phyloP scores from a whole-genome alignment of 2,797 vertebrate species.

The Gorsachius magnificus region DNA sequence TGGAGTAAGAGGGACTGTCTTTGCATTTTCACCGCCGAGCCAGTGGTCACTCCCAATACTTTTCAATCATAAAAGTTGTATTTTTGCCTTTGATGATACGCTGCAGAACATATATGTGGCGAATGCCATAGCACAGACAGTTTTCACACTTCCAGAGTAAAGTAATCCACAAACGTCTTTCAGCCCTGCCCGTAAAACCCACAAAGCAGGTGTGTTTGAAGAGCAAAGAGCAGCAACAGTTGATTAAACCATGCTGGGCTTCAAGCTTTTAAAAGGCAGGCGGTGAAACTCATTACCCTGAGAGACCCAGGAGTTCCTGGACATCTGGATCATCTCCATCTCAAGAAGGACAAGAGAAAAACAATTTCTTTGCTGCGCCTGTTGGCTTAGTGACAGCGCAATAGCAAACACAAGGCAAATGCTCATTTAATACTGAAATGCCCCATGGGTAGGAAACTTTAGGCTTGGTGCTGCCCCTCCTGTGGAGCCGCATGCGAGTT shows the following conservation, averaged over 20 bases:
- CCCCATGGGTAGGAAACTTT: neutral
- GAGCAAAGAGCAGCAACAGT: neutral
- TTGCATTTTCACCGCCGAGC: neutral
- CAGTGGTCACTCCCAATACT: neutral
- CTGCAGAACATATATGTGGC: neutral
- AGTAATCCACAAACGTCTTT: neutral
- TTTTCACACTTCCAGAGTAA: neutral
- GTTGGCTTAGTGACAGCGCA: neutral
- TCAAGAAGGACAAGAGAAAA: neutral
- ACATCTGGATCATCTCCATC: neutral
- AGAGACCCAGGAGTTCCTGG: neutral
- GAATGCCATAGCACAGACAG: neutral
- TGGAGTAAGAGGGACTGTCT: neutral
- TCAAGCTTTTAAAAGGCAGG: neutral
- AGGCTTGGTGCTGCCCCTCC: neutral
- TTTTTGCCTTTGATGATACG: neutral
- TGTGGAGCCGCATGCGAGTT: neutral
- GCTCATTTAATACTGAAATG: neutral
- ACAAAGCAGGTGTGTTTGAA: neutral
- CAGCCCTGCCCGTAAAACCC: neutral
- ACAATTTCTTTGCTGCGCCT: neutral
- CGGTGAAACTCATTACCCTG: accelerated
- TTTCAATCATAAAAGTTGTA: neutral
- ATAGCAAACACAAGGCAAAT: neutral
- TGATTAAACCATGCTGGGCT: neutral